phyloP scores from a whole-genome alignment of 2,113 vertebrate species.

The Phrynosoma blainvillii region DNA sequence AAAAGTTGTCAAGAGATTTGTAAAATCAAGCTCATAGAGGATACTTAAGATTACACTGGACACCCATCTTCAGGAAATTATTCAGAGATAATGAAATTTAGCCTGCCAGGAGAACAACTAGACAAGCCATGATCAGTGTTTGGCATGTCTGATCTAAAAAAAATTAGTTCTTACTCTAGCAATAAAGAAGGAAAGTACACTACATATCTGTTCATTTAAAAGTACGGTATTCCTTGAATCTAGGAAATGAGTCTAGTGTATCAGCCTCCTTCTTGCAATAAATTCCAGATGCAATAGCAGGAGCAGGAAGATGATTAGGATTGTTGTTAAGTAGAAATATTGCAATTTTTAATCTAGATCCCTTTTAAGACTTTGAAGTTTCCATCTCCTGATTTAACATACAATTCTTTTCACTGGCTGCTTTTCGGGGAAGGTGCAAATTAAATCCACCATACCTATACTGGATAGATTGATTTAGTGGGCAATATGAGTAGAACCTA shows the following conservation, averaged over 20 bases:
- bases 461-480: no score
- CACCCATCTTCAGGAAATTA: background rate
- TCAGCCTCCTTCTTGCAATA: background rate
- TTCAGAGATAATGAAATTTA: background rate
- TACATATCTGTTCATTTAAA: background rate
- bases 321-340: background rate
- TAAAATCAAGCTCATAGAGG: background rate
- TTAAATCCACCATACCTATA: no score
- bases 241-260: background rate
- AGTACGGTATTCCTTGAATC: background rate
- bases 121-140: background rate
- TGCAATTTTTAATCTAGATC: no score
- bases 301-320: background rate
- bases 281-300: background rate
- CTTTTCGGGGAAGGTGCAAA: no score
- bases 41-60: conserved; percentile 17
- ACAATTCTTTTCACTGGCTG: no score
- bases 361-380: no score
- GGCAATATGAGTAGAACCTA: no score
- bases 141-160: rapidly evolving
- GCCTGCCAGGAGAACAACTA: conserved; percentile 3
- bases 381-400: no score
- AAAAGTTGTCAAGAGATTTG: conserved; percentile 1
- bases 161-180: background rate
- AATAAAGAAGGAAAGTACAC: background rate